phyloP scores from a whole-genome alignment of 2,113 vertebrate genomes.

The Sinocyclocheilus rhinocerous region DNA sequence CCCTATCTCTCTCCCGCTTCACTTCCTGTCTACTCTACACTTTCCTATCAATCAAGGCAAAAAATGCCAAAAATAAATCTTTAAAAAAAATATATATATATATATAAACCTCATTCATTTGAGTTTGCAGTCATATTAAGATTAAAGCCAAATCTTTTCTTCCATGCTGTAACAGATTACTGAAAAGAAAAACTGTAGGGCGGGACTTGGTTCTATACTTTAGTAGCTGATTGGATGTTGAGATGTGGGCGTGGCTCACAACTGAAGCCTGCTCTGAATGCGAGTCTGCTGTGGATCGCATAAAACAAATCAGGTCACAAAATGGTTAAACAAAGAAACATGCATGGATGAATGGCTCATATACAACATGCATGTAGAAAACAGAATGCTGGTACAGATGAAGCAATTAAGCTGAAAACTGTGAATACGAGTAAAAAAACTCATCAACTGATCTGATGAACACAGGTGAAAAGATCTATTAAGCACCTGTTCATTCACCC shows the following conservation, averaged over 20 bases:
- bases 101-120: background rate
- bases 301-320: background rate
- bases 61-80: no score
- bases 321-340: background rate
- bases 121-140: background rate
- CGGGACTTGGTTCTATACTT: background rate
- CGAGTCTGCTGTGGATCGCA: no score
- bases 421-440: background rate
- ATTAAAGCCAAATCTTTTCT: background rate
- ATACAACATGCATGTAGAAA: background rate
- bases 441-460: background rate
- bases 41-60: no score
- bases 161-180: background rate
- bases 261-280: background rate
- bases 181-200: background rate
- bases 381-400: background rate
- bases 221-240: background rate
- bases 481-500: background rate
- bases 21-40: no score
- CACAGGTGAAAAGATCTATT: background rate
- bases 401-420: background rate
- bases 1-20: no score
- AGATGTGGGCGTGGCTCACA: background rate
- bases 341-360: no score
- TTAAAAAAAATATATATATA: no score